Conservation (phyloP, 2,888 invertebrate genomes). For the Agapostemon virescens region DNA sequence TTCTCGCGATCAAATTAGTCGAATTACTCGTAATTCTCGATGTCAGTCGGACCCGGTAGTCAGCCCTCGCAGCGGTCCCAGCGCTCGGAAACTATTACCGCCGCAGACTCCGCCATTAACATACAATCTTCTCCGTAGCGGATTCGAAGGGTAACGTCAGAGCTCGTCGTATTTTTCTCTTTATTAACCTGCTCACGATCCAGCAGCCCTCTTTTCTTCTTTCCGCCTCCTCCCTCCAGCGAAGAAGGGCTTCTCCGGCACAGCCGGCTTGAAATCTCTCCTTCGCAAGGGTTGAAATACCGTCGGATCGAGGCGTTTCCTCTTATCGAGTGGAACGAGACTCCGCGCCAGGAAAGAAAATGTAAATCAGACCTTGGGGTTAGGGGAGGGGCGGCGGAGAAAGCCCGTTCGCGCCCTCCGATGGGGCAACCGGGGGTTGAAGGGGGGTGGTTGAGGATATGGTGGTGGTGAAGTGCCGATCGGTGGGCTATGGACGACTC, state of each 20-base stretch:
- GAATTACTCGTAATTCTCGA: background rate
- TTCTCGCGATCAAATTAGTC: background rate
- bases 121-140: background rate
- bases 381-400: slow-evolving; percentile 64
- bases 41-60: background rate
- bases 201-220: background rate
- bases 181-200: slow-evolving; percentile 53
- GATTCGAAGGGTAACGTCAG: slow-evolving; percentile 7
- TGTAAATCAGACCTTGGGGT: slow-evolving; percentile 72
- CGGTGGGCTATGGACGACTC: slow-evolving; percentile 47
- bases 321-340: slow-evolving; percentile 73
- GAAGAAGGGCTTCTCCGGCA: slow-evolving; percentile 26
- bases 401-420: slow-evolving; percentile 62
- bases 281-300: slow-evolving; percentile 70
- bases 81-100: slow-evolving; percentile 6
- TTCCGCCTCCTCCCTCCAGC: background rate
- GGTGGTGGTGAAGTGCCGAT: slow-evolving; percentile 66
- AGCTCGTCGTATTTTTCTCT: slow-evolving; percentile 45
- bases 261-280: slow-evolving; percentile 53
- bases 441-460: slow-evolving; percentile 4
- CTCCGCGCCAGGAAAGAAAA: slow-evolving; percentile 72
- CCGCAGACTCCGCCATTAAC: slow-evolving; percentile 1
- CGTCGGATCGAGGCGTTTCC: slow-evolving; percentile 72
- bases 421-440: slow-evolving; percentile 2
- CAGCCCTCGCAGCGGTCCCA: background rate